Evolutionary conservation across 2,113 vertebrate species (phyloP).

Genomic region (Melanerpes formicivorus): DNA sequence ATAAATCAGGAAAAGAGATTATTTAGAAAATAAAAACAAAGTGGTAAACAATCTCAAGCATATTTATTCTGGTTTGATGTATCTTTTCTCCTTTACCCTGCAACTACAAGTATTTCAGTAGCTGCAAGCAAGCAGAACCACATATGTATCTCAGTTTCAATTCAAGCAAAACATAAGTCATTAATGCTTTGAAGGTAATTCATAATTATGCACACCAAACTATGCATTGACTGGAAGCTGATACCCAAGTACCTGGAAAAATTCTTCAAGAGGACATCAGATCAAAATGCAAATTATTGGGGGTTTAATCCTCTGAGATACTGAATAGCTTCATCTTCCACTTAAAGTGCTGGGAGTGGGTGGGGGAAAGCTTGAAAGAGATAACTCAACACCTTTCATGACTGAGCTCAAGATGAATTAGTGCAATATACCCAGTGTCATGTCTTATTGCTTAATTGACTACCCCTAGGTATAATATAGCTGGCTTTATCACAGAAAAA

Average conservation of each 20-base stretch:
- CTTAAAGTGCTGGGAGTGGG: background rate
- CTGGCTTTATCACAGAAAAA: slow-evolving; percentile 49
- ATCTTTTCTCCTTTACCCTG: background rate
- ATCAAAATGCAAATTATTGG: background rate
- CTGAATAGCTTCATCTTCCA: background rate
- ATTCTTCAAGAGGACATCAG: background rate
- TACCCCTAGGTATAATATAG: slow-evolving; percentile 39
- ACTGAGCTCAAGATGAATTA: slow-evolving; percentile 49
- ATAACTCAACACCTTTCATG: background rate
- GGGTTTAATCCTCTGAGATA: background rate
- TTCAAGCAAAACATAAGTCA: background rate
- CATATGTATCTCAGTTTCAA: background rate
- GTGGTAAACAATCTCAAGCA: background rate
- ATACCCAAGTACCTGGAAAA: background rate
- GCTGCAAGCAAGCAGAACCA: background rate
- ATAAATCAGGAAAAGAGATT: background rate
- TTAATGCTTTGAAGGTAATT: background rate
- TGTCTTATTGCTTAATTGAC: slow-evolving; percentile 58
- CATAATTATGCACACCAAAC: background rate
- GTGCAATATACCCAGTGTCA: slow-evolving; percentile 38
- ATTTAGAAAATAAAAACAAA: background rate
- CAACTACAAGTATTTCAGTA: background rate
- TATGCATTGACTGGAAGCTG: background rate
- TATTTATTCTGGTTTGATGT: background rate
- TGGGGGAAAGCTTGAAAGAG: background rate